Evolutionary conservation across 2,113 vertebrate species (phyloP).

Genomic region (Pterocles gutturalis): DNA sequence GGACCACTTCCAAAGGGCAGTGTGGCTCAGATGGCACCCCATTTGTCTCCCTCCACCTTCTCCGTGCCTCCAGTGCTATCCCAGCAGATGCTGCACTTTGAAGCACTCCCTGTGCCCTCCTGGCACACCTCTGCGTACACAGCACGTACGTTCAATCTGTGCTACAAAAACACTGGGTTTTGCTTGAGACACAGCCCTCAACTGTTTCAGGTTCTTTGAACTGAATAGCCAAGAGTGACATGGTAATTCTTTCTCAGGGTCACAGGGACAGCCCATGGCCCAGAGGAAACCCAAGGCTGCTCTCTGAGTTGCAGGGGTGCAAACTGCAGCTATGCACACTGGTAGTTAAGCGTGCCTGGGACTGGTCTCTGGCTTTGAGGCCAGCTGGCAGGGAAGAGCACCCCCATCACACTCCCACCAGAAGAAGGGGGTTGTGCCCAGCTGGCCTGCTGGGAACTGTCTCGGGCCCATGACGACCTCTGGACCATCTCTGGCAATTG

Average conservation of each 20-base stretch:
- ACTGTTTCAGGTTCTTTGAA: neutral
- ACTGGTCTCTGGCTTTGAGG: neutral
- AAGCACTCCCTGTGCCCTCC: accelerated
- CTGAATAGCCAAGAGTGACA: neutral
- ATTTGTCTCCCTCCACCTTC: neutral
- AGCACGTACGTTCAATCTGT: neutral
- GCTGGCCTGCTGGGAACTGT: neutral
- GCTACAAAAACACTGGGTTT: neutral
- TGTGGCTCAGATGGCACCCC: neutral
- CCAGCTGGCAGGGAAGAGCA: neutral
- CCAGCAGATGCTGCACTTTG: neutral
- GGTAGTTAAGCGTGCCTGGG: neutral
- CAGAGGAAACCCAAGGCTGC: neutral
- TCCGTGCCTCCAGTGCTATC: accelerated
- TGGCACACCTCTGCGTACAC: neutral
- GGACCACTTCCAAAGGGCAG: neutral
- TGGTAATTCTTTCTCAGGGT: neutral
- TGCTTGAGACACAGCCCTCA: neutral
- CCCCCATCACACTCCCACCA: neutral
- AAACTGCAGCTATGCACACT: neutral
- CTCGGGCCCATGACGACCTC: neutral
- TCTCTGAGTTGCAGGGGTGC: neutral
- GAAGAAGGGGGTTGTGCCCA: neutral
- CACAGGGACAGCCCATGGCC: neutral
- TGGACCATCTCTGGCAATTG: neutral